Conservation (phyloP, 64 coral and sea anemone species). For the Platygyra sinensis region DNA sequence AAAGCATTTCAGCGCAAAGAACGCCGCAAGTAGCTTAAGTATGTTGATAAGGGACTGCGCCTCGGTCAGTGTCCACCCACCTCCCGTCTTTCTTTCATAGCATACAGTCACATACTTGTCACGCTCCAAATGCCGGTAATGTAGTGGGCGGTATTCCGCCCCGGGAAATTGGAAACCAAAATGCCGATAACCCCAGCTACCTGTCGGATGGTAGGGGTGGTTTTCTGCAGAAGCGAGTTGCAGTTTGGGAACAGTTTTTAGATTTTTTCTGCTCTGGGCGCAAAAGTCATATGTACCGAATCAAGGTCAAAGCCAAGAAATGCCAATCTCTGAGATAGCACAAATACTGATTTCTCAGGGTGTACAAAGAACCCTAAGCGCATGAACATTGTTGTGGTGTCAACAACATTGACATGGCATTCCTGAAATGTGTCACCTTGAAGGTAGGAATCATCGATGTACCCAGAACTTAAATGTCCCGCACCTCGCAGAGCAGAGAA, state of each 20-base stretch:
- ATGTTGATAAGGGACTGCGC: slow-evolving; percentile 14
- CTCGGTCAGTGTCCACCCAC: slow-evolving; percentile 24
- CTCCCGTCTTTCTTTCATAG: not conserved
- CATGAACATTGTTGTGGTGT: slow-evolving; percentile 33
- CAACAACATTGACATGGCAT: slow-evolving; percentile 19
- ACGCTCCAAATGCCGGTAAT: slow-evolving; percentile 39
- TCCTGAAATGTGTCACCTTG: too few relatives aligned
- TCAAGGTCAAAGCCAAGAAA: too few relatives aligned
- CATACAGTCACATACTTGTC: slow-evolving; percentile 22
- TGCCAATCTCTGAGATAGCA: too few relatives aligned
- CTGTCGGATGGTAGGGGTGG: too few relatives aligned
- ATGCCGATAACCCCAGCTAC: slow-evolving; percentile 40
- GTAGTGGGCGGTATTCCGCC: slow-evolving; percentile 25
- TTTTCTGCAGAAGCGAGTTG: too few relatives aligned
- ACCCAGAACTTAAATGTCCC: too few relatives aligned
- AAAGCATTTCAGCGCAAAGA: too few relatives aligned
- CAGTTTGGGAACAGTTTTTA: not conserved
- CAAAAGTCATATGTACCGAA: slow-evolving; percentile 15
- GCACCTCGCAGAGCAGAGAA: not conserved
- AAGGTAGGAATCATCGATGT: too few relatives aligned
- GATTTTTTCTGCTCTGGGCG: not conserved
- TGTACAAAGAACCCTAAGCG: too few relatives aligned
- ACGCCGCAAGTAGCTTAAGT: slow-evolving; percentile 23
- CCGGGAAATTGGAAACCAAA: slow-evolving; percentile 42
- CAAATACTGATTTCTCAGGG: too few relatives aligned